Conservation (phyloP, 2,888 invertebrate species). For the Artemia sinica region DNA sequence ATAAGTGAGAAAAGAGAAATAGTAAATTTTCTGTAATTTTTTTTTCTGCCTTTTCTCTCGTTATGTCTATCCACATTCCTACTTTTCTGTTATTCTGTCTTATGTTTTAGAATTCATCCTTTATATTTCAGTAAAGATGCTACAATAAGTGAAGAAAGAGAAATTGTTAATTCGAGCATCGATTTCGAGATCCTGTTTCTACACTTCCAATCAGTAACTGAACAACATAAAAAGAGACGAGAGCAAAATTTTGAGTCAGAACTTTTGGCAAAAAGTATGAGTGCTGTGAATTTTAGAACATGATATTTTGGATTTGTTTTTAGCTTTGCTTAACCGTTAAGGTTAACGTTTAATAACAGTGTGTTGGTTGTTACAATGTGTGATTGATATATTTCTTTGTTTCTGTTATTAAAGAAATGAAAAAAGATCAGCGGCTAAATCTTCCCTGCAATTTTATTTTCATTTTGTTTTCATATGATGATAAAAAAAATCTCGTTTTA, state of each 20-base stretch:
- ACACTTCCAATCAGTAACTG: background rate
- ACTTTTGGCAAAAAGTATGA: constrained; percentile 2
- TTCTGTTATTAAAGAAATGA: no score
- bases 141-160: background rate
- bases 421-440: no score
- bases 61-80: background rate
- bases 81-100: background rate
- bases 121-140: no score
- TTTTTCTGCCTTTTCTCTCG: background rate
- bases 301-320: background rate
- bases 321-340: no score
- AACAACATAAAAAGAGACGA: background rate
- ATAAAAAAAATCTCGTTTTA: no score
- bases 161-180: background rate
- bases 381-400: no score
- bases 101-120: no score
- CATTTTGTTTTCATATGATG: no score
- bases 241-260: constrained; percentile 2
- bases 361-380: no score
- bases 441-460: no score
- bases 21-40: background rate
- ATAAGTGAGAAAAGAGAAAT: no score
- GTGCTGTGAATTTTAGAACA: background rate
- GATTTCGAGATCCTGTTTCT: background rate
- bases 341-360: no score